Evolutionary conservation across 2,113 vertebrate species (phyloP).

Genomic region (Platanista minor): DNA sequence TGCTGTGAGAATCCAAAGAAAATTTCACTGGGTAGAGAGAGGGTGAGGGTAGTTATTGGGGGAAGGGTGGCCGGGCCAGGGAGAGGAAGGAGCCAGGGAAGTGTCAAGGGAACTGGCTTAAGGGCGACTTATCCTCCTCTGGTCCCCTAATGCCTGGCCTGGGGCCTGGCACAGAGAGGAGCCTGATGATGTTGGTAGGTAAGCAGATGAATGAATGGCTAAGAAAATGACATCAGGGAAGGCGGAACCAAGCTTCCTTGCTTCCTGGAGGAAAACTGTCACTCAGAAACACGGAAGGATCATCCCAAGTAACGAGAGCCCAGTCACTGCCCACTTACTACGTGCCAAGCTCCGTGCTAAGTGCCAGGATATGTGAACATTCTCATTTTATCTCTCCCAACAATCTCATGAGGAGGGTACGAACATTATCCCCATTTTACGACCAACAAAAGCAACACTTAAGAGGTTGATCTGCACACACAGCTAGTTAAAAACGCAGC

Average conservation of each 20-base stretch:
- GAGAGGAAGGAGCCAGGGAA: neutral
- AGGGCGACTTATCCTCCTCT: rapidly evolving
- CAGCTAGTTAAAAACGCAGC: neutral
- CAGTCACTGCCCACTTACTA: rapidly evolving
- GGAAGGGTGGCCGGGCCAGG: neutral
- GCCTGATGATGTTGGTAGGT: neutral
- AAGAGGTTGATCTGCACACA: neutral
- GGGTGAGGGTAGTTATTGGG: neutral
- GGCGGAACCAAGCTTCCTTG: neutral
- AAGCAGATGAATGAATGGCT: neutral
- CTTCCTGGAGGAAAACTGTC: neutral
- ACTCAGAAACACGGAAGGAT: neutral
- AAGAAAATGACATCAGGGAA: neutral
- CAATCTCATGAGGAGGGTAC: rapidly evolving
- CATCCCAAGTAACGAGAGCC: neutral
- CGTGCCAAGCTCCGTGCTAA: rapidly evolving
- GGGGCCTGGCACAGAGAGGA: neutral
- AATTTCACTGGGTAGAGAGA: neutral
- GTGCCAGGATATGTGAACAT: rapidly evolving
- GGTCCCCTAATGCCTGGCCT: neutral
- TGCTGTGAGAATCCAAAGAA: neutral
- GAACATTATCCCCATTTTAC: neutral
- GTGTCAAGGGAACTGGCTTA: neutral
- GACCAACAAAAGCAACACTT: neutral
- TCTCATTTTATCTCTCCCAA: neutral